Conservation (phyloP, 2,113 vertebrate species). For the Hyperoodon ampullatus region DNA sequence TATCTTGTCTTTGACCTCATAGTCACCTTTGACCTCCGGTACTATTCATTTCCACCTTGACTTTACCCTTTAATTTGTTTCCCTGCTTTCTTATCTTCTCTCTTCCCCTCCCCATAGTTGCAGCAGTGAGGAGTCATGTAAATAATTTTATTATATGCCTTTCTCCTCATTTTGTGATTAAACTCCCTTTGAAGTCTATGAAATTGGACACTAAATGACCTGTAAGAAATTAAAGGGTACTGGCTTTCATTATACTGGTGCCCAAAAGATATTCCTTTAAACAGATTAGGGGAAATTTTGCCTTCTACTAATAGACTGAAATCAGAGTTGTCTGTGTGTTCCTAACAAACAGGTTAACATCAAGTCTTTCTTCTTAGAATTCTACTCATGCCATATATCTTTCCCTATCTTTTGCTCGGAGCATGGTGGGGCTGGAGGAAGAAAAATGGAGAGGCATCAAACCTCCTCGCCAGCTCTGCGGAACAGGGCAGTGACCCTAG, state of each 20-base stretch:
- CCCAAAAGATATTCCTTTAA: slow-evolving; percentile 51
- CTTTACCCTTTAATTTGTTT: slow-evolving; percentile 46
- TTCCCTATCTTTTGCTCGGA: not conserved
- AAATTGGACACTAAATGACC: slow-evolving; percentile 63
- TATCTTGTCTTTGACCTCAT: slow-evolving; percentile 16
- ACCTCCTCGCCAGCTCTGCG: no score
- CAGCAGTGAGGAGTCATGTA: not conserved
- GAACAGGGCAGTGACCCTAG: not conserved
- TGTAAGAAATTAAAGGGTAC: slow-evolving; percentile 58
- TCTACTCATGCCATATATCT: not conserved
- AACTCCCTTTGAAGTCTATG: slow-evolving; percentile 46
- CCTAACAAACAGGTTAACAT: slow-evolving; percentile 27
- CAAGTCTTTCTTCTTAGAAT: slow-evolving; percentile 52
- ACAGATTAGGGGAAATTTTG: slow-evolving; percentile 40
- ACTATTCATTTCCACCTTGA: not conserved
- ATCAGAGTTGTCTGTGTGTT: slow-evolving; percentile 38
- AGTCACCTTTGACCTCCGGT: not conserved
- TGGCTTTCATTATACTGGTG: slow-evolving; percentile 62
- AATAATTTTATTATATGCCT: slow-evolving; percentile 33
- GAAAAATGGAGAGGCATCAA: not conserved
- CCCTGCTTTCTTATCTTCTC: not conserved
- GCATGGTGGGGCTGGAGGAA: not conserved
- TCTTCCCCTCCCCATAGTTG: not conserved
- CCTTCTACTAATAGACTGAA: slow-evolving; percentile 23
- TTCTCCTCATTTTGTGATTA: slow-evolving; percentile 63